Base-by-base conservation (phyloP, 1,140 invertebrate species). In the Hetaerina americana region DNA sequence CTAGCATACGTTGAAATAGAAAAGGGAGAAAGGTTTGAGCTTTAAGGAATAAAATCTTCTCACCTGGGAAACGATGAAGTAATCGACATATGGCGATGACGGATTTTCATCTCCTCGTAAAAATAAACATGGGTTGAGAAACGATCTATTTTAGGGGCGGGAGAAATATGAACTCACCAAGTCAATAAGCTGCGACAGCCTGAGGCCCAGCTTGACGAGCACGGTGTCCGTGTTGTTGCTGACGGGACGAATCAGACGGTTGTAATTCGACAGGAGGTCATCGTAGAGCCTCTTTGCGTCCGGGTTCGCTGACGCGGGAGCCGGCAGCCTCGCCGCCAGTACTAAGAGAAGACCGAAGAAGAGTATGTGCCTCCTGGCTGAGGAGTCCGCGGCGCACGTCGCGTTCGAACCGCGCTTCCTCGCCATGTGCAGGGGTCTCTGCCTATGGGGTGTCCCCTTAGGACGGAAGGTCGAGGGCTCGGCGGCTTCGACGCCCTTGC, bases 221-320 rank as follows among this genome's bases (percentile, higher is more conserved):
- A 97, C 89, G n/a, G 91, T 94, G 78, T 97, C 93, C 5, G 91
- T 94, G 79, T 95, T 96, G 80, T 96, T 94, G 75, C 89, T 89
- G 5, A 98, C 94, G 0, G 96, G 96, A 76, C 96, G 84, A 72
- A 97, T 96, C 29, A 97, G 87, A 74, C 95, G 89, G 84, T 99
- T 98, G 81, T 99, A 99, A 82, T 95, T 96, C 76, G 93, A 94
- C 71, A 99, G 85, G 66, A 99, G 84, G 83, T 99, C 96, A 78
- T 97, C 94, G 80, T 96, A 96, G 27, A 96, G 86, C 71, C 94
- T 85, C 79, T 96, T 96, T 0, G 94, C 94, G 77, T 97, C 93
- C 0, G 93, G 93, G 85, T 95, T 95, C 40, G 84, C 84, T 66
- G 80, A 76, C 5, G 15, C 24, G 31, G n/a, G 27, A 10, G 67